phyloP scores from a whole-genome alignment of 2,888 invertebrate species.

The Pandemis cinnamomeana region DNA sequence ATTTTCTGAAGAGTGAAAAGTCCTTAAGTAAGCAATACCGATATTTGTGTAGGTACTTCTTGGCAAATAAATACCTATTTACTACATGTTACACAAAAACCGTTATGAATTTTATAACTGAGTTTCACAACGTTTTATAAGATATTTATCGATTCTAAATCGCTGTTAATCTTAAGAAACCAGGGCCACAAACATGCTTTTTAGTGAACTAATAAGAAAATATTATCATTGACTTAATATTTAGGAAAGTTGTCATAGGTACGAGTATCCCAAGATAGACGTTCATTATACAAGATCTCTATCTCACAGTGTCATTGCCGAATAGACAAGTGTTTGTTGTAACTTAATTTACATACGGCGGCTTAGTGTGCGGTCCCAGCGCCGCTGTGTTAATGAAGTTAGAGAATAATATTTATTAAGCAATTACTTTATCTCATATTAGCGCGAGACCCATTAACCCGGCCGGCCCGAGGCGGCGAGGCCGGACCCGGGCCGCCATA shows the following conservation, averaged over 20 bases:
- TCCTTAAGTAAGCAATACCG: no score
- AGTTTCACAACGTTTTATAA: background rate
- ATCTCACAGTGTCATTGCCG: slow-evolving; percentile 32
- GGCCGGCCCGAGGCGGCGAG: slow-evolving; percentile 43
- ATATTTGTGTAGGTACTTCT: background rate
- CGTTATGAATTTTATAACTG: background rate
- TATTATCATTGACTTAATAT: background rate
- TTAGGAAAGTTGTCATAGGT: background rate
- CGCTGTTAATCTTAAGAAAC: background rate
- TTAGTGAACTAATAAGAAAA: slow-evolving; percentile 1
- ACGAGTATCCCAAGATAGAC: background rate
- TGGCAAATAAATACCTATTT: background rate
- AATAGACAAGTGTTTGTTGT: slow-evolving; percentile 32
- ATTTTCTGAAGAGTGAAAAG: background rate
- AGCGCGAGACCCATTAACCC: slow-evolving; percentile 65
- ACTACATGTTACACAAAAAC: background rate
- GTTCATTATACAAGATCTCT: slow-evolving; percentile 44
- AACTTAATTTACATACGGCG: slow-evolving; percentile 49
- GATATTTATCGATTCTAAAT: slow-evolving; percentile 1
- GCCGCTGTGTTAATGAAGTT: slow-evolving; percentile 60
- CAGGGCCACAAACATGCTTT: background rate
- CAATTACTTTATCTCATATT: slow-evolving; percentile 74
- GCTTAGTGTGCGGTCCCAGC: slow-evolving; percentile 58
- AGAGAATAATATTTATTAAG: slow-evolving; percentile 68
- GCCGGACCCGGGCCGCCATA: slow-evolving; percentile 35